phyloP scores from a whole-genome alignment of 2,797 vertebrate species.

The Cygnus olor region DNA sequence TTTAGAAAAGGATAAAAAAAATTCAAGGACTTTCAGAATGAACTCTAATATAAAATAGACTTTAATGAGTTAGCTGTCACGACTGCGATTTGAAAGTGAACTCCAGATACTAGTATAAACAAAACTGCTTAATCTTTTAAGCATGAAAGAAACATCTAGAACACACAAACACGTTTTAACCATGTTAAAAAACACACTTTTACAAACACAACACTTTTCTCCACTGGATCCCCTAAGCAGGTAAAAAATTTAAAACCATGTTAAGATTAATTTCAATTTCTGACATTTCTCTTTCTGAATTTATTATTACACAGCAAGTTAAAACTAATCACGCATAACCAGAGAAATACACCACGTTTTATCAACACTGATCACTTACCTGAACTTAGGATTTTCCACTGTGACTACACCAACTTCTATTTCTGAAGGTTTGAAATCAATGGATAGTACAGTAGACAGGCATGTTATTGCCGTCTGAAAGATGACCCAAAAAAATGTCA shows the following conservation, averaged over 20 bases:
- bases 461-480: constrained; percentile 93
- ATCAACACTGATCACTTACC: constrained; percentile 76
- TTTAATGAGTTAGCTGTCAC: background rate
- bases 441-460: constrained; percentile 94
- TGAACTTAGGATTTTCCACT: constrained; percentile 93
- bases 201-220: background rate
- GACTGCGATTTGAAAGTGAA: background rate
- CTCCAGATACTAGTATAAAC: background rate
- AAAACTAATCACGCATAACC: background rate
- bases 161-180: background rate
- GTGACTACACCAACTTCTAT: constrained; percentile 93
- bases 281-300: background rate
- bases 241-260: background rate
- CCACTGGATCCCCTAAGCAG: background rate
- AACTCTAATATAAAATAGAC: background rate
- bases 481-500: background rate
- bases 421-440: constrained; percentile 98
- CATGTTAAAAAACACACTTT: background rate
- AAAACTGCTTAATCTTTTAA: background rate
- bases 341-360: background rate
- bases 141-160: background rate
- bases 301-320: background rate
- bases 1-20: background rate
- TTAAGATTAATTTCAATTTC: background rate
- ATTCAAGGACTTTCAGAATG: background rate